Base-by-base conservation (phyloP, 2,888 invertebrate species). In the Sphecodes monilicornis region DNA sequence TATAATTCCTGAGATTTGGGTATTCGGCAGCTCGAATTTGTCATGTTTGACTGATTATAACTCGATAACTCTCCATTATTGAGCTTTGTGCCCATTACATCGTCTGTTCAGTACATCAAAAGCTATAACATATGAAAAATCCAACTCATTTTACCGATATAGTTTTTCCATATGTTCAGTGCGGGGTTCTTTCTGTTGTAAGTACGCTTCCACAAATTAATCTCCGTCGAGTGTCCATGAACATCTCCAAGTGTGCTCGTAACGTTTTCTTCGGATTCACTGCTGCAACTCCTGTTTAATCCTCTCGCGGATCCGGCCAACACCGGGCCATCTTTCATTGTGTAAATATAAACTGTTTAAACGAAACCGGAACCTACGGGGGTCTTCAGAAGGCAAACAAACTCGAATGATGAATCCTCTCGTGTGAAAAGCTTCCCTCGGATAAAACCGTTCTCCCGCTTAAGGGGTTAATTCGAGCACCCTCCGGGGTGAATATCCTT, bases 391-490 rank as follows among this genome's bases (percentile, higher is more conserved):
- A 39, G 29, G 70, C 29, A 46, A 43, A 70, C 70, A 43, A 43
- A n/a, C n/a, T 29, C 43, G 70, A 68, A 68, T 39, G 76, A 80
- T 80, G 64, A 71, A 80, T 80, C 78, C 64, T 50, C 77, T 71
- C 77, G 70, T 39, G 71, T 77, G 80, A 71, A 80, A 77, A 77
- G 64, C 64, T 64, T 70, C 54, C 36, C 70, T 29, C 60, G 64
- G 77, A 74, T 80, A 80, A 66, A 77, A 77, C 77, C 69, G 39
- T 76, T 77, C 70, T 32, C 46, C 43, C 76, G 69, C 57, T 80
- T 80, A 80, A 80, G 71, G 71, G 71, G 80, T 80, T 80, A 80
- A 80, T 80, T 80, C 80, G n/a, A 80, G 80, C 46, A 71, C 64
- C 50, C 64, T 64, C 71, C 77, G 18, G 78, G 64, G 80, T 66